These are phyloP conservation scores for Anoplolepis gracilipes DNA, from an alignment of 1,140 invertebrate species.

Conservation along the genomic window DNA sequence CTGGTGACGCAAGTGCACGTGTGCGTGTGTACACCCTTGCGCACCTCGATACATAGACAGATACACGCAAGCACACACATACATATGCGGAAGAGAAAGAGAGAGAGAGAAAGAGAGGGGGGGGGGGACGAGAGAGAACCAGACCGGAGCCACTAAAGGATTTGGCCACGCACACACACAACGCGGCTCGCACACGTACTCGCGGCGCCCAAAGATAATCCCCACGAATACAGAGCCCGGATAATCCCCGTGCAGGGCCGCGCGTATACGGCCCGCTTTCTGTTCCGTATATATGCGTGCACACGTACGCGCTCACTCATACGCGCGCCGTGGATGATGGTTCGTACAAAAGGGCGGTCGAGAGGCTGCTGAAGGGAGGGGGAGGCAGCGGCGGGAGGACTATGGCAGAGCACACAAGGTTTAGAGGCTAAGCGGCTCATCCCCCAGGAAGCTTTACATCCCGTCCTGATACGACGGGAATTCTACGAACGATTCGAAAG, in stretches of 20 bases:
- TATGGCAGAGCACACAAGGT: constrained; percentile 82
- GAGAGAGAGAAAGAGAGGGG: not conserved
- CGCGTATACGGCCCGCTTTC: constrained; percentile 71
- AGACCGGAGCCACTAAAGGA: constrained; percentile 77
- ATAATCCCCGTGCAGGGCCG: constrained; percentile 83
- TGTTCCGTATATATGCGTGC: constrained; percentile 51
- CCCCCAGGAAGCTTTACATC: constrained; percentile 83
- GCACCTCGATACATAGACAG: not conserved
- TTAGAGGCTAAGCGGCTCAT: constrained; percentile 86
- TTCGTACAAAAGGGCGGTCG: constrained; percentile 73
- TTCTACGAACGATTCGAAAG: constrained; percentile 81
- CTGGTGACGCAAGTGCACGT: constrained; percentile 62
- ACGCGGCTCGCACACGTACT: constrained; percentile 68
- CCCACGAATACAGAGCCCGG: constrained; percentile 83
- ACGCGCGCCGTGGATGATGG: constrained; percentile 68
- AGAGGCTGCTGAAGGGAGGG: constrained; percentile 57
- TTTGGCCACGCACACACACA: constrained; percentile 75
- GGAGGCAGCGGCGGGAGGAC: constrained; percentile 66
- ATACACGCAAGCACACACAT: not conserved
- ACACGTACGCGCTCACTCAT: constrained; percentile 65
- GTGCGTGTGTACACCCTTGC: constrained; percentile 31
- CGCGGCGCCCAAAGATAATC: constrained; percentile 82
- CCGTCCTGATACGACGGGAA: constrained; percentile 79
- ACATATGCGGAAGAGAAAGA: not conserved
- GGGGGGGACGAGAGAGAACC: constrained; percentile 59